Base-by-base conservation (phyloP, 1,140 invertebrate genomes). In the Ladona fulva region DNA sequence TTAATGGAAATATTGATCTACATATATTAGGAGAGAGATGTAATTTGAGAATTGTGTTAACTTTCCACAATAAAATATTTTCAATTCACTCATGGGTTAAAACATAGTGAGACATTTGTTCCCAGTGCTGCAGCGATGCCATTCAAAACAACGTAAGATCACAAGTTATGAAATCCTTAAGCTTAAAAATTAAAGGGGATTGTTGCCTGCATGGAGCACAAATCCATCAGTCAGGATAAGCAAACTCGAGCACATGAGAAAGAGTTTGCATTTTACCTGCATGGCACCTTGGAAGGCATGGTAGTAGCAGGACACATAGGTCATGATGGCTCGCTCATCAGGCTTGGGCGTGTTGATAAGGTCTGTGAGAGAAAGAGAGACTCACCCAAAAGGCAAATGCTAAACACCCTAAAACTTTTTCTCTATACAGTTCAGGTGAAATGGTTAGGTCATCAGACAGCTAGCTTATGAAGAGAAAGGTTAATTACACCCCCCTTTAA, bases 241-340 rank as follows among this genome's bases (percentile, higher is more conserved):
- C 24, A 25, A 25, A 42, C 74, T 75, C 29, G 74, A 14, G 16
- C 29, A 42, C 29, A 75, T 25, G 74, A 25, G 19, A 25, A 42
- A 75, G 37, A 75, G 37, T 75, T 42, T 25, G 24, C 74, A 75
- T 86, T 90, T 89, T 90, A 98, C 96, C 95, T 97, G 95, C 89
- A 97, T 95, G 83, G 95, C 95, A 88, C 95, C 96, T 90, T 97
- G 95, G 93, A 98, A 97, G 86, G 96, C 96, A 89, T 98, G 96
- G 90, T 98, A 98, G 91, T 97, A 98, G 91, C 96, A 98, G 86
- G 96, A 97, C 86, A 98, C 96, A 87, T 98, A 98, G 84, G 96
- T 98, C 96, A 98, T 97, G 86, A 97, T 95, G 85, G 96, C 96
- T 87, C 96, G 92, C 90, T 98, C 96, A 88, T 98, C 96, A 84